These are phyloP conservation scores for Aurelia aurita complex sp. Pacific DNA, from an alignment of 30 jellyfish, hydroid and myxozoan genomes.

Conservation along the genomic window DNA sequence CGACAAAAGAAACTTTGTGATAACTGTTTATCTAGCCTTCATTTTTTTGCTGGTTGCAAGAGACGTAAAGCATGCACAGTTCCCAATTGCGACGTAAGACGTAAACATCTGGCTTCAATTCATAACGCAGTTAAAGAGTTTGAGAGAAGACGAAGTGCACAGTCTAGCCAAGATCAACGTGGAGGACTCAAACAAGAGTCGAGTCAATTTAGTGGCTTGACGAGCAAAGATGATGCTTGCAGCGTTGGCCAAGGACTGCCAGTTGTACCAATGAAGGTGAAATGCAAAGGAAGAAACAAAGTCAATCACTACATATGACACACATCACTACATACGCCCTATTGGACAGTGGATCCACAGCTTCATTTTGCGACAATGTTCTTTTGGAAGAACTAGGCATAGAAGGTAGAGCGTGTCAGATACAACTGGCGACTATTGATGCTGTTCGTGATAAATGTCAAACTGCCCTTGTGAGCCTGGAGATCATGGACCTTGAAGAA, in stretches of 20 bases:
- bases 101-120: constrained; percentile 32
- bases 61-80: constrained; percentile 36
- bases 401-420: constrained; percentile 35
- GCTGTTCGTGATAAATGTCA: constrained; percentile 19
- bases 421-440: constrained; percentile 40
- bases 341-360: constrained; percentile 51
- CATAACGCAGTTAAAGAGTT: constrained; percentile 28
- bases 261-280: constrained; percentile 38
- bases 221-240: constrained; percentile 10
- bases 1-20: constrained; percentile 31
- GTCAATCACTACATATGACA: constrained; percentile 14
- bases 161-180: neutral
- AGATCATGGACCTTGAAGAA: constrained; percentile 26
- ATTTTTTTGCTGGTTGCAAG: constrained; percentile 47
- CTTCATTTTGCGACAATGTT: constrained; percentile 20
- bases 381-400: constrained; percentile 27
- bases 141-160: neutral
- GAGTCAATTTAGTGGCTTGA: constrained; percentile 27
- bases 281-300: neutral
- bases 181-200: neutral
- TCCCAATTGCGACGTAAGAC: constrained; percentile 23
- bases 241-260: constrained; percentile 45
- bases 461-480: constrained; percentile 27
- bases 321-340: constrained; percentile 29
- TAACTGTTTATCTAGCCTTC: neutral